Percentiles rank a stretch among this genome's conserved stretches.
These are phyloP conservation scores for Arrhopalites spinosus DNA, from an alignment of 2,888 invertebrate genomes.

Conservation along the genomic window DNA sequence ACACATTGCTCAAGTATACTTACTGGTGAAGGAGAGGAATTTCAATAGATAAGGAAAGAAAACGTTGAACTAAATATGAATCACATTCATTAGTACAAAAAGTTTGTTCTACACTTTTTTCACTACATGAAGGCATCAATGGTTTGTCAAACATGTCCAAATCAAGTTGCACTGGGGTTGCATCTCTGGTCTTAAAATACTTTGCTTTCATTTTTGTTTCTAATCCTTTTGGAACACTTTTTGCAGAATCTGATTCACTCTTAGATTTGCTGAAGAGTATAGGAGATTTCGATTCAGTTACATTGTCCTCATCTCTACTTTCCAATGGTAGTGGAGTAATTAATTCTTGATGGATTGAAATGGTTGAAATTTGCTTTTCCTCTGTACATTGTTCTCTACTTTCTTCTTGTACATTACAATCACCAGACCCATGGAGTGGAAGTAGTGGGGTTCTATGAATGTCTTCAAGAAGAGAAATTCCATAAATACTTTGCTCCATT, in stretches of 20 bases:
- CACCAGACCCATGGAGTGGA: background rate
- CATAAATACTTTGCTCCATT: too few species aligned
- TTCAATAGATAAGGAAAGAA: conserved; percentile 23
- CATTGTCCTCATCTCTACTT: background rate
- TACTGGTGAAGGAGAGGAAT: conserved; percentile 28
- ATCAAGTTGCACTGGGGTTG: conserved; percentile 4
- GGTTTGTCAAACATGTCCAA: conserved; percentile 15
- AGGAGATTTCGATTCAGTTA: conserved; percentile 11
- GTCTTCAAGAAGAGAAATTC: too few species aligned
- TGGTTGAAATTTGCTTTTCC: too few species aligned
- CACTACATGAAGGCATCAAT: conserved; percentile 4
- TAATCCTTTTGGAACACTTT: background rate
- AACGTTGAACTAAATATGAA: conserved; percentile 25
- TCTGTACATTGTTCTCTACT: conserved; percentile 1
- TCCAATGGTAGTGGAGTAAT: background rate
- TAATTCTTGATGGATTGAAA: too few species aligned
- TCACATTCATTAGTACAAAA: conserved; percentile 5
- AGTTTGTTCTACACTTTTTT: background rate
- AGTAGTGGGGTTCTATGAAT: too few species aligned
- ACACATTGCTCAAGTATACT: too few species aligned
- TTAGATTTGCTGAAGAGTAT: conserved; percentile 36
- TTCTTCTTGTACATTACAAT: background rate
- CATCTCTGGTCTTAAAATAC: background rate
- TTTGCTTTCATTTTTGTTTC: too few species aligned
- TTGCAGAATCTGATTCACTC: background rate